Conservation (phyloP, 2,113 vertebrate genomes). For the Oenanthe oenanthe region DNA sequence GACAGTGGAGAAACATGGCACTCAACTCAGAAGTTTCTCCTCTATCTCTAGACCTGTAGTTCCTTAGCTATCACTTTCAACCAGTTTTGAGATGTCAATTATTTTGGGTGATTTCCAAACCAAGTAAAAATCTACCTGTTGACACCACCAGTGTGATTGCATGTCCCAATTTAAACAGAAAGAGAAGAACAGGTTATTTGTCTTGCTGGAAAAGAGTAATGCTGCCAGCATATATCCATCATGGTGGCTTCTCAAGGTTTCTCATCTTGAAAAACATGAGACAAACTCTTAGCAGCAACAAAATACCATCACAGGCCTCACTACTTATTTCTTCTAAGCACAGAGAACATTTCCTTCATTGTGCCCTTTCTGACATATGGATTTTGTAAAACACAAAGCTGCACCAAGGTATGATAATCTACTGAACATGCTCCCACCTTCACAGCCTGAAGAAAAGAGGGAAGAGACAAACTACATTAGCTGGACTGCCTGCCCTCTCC, state of each 20-base stretch:
- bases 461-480: neutral
- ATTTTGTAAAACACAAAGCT: neutral
- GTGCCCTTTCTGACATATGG: neutral
- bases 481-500: neutral
- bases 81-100: neutral
- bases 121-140: neutral
- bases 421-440: neutral
- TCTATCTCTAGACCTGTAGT: neutral
- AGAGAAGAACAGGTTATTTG: neutral
- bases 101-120: neutral
- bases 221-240: neutral
- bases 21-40: neutral
- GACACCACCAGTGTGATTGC: neutral
- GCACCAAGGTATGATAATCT: neutral
- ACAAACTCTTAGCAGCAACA: neutral
- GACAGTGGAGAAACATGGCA: neutral
- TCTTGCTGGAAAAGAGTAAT: neutral
- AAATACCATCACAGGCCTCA: neutral
- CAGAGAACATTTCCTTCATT: neutral
- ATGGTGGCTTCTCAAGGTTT: neutral
- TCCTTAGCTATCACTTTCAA: neutral
- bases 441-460: neutral
- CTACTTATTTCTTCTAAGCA: neutral
- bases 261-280: neutral
- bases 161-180: neutral